phyloP scores from a whole-genome alignment of 1,140 invertebrate species.

The Macrotrachela quadricornifera region DNA sequence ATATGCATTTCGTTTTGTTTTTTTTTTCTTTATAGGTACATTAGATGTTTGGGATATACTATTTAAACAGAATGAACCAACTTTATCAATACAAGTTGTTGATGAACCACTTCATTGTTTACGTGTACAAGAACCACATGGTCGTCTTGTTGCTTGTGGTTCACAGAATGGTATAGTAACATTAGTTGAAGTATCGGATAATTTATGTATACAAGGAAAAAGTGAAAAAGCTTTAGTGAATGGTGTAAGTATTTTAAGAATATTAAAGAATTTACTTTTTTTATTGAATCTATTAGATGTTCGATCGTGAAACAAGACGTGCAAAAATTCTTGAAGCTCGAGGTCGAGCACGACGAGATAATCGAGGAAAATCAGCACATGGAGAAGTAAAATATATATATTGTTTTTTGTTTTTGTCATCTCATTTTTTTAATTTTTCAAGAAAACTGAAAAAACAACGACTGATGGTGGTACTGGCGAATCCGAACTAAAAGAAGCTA shows the following conservation, averaged over 20 bases:
- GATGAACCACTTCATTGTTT: constrained; percentile 41
- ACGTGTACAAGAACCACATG: constrained; percentile 41
- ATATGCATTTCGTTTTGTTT: too few relatives aligned
- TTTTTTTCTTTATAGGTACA: too few relatives aligned
- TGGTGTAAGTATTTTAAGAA: constrained; percentile 44
- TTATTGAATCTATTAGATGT: constrained; percentile 41
- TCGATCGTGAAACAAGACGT: constrained; percentile 66
- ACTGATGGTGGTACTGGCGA: not conserved
- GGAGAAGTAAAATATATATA: too few relatives aligned
- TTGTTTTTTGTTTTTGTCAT: too few relatives aligned
- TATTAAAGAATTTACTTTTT: too few relatives aligned
- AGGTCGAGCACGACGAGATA: constrained; percentile 34
- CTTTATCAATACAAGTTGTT: constrained; percentile 54
- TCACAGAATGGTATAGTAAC: constrained; percentile 61
- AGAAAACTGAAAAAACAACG: not conserved
- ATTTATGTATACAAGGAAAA: constrained; percentile 51
- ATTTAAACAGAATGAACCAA: constrained; percentile 59
- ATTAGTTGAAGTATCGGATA: constrained; percentile 61
- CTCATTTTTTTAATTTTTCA: not conserved
- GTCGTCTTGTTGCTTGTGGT: constrained; percentile 56
- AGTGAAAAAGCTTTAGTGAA: constrained; percentile 68
- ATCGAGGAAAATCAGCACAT: constrained; percentile 20
- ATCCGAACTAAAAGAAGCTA: constrained; percentile 1
- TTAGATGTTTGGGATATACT: constrained; percentile 65
- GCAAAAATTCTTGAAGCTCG: constrained; percentile 76